phyloP scores from a whole-genome alignment of 2,888 invertebrate species.

The Dasypolia templi region DNA sequence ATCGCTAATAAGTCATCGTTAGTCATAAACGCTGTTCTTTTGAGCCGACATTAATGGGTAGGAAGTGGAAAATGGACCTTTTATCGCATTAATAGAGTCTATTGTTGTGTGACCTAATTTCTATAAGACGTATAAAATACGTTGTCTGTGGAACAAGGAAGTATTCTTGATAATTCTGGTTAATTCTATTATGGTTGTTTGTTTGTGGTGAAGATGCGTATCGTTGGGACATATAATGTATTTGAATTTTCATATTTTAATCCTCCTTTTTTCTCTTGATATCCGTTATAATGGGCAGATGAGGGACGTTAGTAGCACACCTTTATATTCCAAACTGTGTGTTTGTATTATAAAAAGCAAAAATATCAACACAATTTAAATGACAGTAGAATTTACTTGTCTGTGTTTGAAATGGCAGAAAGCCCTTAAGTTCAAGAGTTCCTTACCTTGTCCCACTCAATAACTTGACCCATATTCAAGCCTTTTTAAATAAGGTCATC shows the following conservation, averaged over 20 bases:
- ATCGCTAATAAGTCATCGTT: constrained; percentile 85
- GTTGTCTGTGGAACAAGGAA: constrained; percentile 53
- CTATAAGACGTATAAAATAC: constrained; percentile 41
- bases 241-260: constrained; percentile 8
- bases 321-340: not conserved
- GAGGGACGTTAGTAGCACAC: not conserved
- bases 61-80: constrained; percentile 75
- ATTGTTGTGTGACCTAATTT: constrained; percentile 71
- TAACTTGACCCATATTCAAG: constrained; percentile 20
- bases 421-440: not conserved
- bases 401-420: constrained; percentile 8
- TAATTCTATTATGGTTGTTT: constrained; percentile 59
- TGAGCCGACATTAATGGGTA: constrained; percentile 73
- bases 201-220: constrained; percentile 41
- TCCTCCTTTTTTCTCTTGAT: not conserved
- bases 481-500: constrained; percentile 8
- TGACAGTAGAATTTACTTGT: not conserved
- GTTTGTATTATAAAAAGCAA: not conserved
- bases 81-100: constrained; percentile 67
- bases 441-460: not conserved
- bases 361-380: not conserved
- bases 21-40: constrained; percentile 81
- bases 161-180: constrained; percentile 55
- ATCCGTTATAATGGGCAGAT: not conserved
- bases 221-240: constrained; percentile 24